A percentile compares a stretch with the other conserved stretches of the same genome.
These are phyloP conservation scores for Tipula unca DNA, from an alignment of 2,888 invertebrate genomes.

Conservation along the genomic window DNA sequence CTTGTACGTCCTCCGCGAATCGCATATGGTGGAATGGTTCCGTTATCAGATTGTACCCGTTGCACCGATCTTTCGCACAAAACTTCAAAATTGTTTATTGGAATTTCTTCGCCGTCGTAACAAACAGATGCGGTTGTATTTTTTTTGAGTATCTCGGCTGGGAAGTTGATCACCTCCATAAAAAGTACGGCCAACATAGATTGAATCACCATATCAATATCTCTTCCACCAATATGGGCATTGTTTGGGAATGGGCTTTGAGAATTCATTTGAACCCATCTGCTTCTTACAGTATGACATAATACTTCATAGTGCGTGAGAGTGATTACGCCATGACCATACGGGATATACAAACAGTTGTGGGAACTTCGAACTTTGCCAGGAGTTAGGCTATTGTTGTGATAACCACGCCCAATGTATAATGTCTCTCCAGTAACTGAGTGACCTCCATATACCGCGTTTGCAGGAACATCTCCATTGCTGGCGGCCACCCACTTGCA, in stretches of 20 bases:
- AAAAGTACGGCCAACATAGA: constrained; percentile 30
- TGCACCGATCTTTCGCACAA: constrained; percentile 27
- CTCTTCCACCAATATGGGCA: constrained; percentile 16
- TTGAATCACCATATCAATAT: constrained; percentile 22
- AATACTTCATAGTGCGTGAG: constrained; percentile 39
- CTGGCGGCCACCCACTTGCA: constrained; percentile 45
- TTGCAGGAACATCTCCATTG: constrained; percentile 45
- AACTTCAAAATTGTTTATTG: constrained; percentile 43
- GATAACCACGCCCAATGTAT: constrained; percentile 47
- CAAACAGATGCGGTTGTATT: constrained; percentile 44
- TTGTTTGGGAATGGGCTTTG: not conserved
- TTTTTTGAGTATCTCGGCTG: constrained; percentile 33
- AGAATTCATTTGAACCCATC: not conserved
- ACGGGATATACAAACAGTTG: constrained; percentile 46
- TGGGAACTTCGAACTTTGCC: constrained; percentile 53
- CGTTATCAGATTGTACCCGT: constrained; percentile 30
- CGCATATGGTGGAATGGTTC: constrained; percentile 29
- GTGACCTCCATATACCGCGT: constrained; percentile 46
- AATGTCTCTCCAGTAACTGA: constrained; percentile 47
- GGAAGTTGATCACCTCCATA: constrained; percentile 47
- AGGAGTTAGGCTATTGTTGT: constrained; percentile 48
- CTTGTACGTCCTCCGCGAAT: constrained; percentile 38
- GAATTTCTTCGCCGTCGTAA: constrained; percentile 44
- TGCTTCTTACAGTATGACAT: constrained; percentile 26
- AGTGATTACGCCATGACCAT: constrained; percentile 38